A percentile compares a stretch with the other conserved stretches of the same genome.
These are phyloP conservation scores for Neocrepidodera transversa DNA, from an alignment of 2,888 invertebrate genomes.

Conservation along the genomic window DNA sequence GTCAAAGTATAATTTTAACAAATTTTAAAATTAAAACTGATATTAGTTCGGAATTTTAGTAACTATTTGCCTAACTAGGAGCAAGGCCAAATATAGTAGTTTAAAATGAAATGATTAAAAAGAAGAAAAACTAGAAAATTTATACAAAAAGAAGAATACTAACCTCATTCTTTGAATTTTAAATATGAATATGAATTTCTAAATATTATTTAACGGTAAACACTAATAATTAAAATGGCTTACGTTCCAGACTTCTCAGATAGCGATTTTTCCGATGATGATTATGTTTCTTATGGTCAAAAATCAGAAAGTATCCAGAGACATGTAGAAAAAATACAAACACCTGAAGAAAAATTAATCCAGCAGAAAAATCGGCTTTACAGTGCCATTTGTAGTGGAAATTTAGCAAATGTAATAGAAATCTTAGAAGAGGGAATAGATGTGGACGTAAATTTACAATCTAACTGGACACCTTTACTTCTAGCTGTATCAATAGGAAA, in stretches of 20 bases:
- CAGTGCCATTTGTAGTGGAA: constrained; percentile 40
- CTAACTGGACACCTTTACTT: constrained; percentile 69
- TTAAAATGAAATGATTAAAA: too few species aligned
- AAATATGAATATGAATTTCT: too few species aligned
- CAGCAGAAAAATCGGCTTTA: constrained; percentile 38
- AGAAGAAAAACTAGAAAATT: too few species aligned
- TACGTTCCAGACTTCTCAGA: constrained; percentile 28
- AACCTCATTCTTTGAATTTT: too few species aligned
- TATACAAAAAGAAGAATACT: too few species aligned
- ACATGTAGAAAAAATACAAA: constrained; percentile 24
- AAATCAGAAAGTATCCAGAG: constrained; percentile 6
- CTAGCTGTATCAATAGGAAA: constrained; percentile 68
- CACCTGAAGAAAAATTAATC: constrained; percentile 34
- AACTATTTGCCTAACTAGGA: too few species aligned
- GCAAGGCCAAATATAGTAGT: too few species aligned
- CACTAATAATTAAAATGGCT: constrained; percentile 2
- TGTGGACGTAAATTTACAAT: constrained; percentile 60
- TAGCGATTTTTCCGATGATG: constrained; percentile 11
- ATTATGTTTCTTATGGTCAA: constrained; percentile 31
- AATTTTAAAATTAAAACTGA: too few species aligned
- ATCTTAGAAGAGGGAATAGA: constrained; percentile 55
- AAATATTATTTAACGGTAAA: too few species aligned
- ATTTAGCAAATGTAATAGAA: constrained; percentile 35
- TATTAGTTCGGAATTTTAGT: too few species aligned
- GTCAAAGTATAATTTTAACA: too few species aligned